Evolutionary conservation across 1,140 invertebrate genomes (phyloP).

Genomic region (Caerostris darwini): DNA sequence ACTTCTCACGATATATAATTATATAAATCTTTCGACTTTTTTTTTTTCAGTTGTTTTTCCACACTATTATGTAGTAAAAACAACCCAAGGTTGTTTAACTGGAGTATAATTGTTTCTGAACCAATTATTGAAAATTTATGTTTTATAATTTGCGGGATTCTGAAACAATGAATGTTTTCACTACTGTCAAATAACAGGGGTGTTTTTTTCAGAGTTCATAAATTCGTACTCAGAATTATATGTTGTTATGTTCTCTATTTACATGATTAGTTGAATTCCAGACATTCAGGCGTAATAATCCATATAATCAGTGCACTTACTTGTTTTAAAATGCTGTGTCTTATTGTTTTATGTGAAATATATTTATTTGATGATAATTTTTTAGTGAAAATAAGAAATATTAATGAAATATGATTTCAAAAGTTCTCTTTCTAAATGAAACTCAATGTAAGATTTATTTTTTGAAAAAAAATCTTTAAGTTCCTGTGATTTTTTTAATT

Average conservation of each 20-base stretch:
- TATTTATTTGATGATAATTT: too few relatives aligned
- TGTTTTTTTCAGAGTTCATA: not conserved
- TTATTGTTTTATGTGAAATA: too few relatives aligned
- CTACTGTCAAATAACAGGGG: not conserved
- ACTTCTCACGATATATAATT: not conserved
- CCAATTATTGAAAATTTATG: conserved; percentile 6
- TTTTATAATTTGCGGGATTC: not conserved
- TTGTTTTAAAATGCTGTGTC: too few relatives aligned
- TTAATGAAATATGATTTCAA: too few relatives aligned
- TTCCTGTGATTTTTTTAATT: too few relatives aligned
- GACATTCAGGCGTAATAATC: not conserved
- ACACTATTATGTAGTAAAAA: not conserved
- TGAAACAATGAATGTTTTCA: not conserved
- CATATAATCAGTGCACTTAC: too few relatives aligned
- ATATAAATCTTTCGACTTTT: not conserved
- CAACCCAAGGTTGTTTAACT: not conserved
- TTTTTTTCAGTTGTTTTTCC: too few relatives aligned
- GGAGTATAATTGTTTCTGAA: not conserved
- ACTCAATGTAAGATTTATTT: too few relatives aligned
- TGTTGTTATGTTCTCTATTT: not conserved
- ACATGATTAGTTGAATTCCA: not conserved
- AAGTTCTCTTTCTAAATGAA: too few relatives aligned
- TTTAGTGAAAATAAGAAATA: too few relatives aligned
- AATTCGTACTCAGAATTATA: not conserved
- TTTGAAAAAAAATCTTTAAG: too few relatives aligned